Evolutionary conservation across 2,888 invertebrate species (phyloP).

Genomic region (Boloria selene): DNA sequence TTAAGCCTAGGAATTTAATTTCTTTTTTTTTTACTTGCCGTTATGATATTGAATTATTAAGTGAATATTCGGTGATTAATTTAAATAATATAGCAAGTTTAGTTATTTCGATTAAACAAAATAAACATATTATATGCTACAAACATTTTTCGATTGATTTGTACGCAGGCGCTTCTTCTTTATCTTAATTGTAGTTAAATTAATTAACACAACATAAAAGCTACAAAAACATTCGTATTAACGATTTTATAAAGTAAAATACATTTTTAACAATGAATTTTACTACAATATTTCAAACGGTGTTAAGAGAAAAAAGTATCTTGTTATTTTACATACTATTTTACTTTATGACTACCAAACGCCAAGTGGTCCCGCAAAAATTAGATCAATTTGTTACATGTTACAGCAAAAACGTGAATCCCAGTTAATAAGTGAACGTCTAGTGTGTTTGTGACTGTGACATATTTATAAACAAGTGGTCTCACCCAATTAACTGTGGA

Average conservation of each 20-base stretch:
- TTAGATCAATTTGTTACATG: constrained; percentile 12
- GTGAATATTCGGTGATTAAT: too few species aligned
- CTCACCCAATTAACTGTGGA: constrained; percentile 43
- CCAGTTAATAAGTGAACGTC: constrained; percentile 57
- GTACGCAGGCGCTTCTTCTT: constrained; percentile 30
- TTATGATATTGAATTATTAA: not conserved
- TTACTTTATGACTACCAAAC: not conserved
- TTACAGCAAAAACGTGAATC: constrained; percentile 26
- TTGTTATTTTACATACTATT: not conserved
- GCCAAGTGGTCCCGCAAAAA: constrained; percentile 16
- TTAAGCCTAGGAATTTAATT: constrained; percentile 14
- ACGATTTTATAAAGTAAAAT: constrained; percentile 22
- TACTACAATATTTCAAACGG: not conserved
- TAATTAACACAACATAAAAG: constrained; percentile 24
- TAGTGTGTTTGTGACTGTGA: constrained; percentile 43
- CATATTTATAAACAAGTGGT: constrained; percentile 39
- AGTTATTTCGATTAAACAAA: not conserved
- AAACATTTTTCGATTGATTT: constrained; percentile 29
- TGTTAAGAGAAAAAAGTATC: not conserved
- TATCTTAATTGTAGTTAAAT: constrained; percentile 36
- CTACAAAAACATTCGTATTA: constrained; percentile 24
- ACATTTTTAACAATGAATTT: constrained; percentile 11
- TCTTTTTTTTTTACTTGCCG: not conserved
- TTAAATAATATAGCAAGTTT: too few species aligned
- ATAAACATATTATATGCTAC: not conserved